Conservation (phyloP, 2,888 invertebrate genomes). For the Pyrochroa serraticornis region DNA sequence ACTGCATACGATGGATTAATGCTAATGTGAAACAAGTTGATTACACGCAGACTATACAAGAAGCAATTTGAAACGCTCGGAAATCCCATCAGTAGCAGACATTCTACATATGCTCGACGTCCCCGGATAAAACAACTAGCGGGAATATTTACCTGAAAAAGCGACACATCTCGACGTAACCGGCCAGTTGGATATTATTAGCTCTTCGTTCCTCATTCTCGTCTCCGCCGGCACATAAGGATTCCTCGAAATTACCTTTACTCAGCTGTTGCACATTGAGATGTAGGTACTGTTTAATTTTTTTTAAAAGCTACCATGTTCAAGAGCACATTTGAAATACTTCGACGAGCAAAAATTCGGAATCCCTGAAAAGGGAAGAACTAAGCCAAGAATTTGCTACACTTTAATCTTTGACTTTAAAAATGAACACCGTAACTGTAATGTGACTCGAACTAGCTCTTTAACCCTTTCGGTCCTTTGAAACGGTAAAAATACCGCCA, state of each 20-base stretch:
- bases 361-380: no score
- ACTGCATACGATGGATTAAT: no score
- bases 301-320: constrained; percentile 21
- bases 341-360: not conserved
- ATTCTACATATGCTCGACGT: constrained; percentile 8
- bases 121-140: constrained; percentile 2
- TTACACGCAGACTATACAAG: no score
- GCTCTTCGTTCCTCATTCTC: constrained; percentile 24
- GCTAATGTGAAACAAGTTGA: no score
- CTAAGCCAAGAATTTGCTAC: no score
- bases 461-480: no score
- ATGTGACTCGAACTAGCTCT: no score
- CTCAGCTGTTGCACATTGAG: constrained; percentile 26
- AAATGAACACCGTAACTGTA: no score
- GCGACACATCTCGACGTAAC: constrained; percentile 22
- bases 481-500: no score
- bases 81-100: not conserved
- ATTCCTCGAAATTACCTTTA: constrained; percentile 20
- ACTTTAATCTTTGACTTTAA: no score
- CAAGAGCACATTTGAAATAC: constrained; percentile 22
- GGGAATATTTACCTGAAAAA: constrained; percentile 18
- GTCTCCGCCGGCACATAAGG: constrained; percentile 16
- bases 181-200: constrained; percentile 21
- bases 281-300: constrained; percentile 18
- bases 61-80: no score